Evolutionary conservation across 2,888 invertebrate species (phyloP), one percentile per base, ranked within the genome.

Genomic region (Ornithoptera alexandrae): DNA sequence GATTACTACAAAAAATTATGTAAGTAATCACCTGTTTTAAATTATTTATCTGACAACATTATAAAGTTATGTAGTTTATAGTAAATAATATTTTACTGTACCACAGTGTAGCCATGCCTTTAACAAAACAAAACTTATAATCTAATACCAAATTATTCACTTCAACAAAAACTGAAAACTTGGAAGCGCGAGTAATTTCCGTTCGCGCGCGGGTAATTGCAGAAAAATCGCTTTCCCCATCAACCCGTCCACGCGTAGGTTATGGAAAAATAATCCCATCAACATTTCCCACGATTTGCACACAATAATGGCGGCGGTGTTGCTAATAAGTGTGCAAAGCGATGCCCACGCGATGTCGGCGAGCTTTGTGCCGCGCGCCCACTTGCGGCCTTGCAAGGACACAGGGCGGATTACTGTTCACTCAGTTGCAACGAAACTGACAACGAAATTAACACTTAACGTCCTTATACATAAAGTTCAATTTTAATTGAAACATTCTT

Each of bases 381-480:
- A 74, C 73, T 39, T 64, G 58, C 75, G 77, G 73, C 81, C 81
- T 80, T 79, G 81, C 80, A 79, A 81, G 81, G 81, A 75, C 80
- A 76, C 39, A 61, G 65, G 63, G 68, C 71, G 65, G 22, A 66
- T 69, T 30, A 67, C 65, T 65, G 70, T 69, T 59, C 24, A n/a
- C 22, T 53, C n/a, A 22, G 57, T 22, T 22, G 24, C 24, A 58
- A 60, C 50, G 46, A 20, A 66, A 20, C 8, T n/a, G 20, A 1
- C 42, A 62, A 58, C 10, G 20, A 22, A 59, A 68, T 64, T 36
- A 36, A 10, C 10, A 22, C 30, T 63, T 59, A 64, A 68, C 36
- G 1, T 0, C 0, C 20, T 12, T 22, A 22, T 0, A 2, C 12
- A 0, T 58, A 58, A 12, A 20, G 57, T 58, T 20, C 57, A 58